Base-by-base conservation (phyloP, 2,797 vertebrate species). In the Benthosema pterotum region DNA sequence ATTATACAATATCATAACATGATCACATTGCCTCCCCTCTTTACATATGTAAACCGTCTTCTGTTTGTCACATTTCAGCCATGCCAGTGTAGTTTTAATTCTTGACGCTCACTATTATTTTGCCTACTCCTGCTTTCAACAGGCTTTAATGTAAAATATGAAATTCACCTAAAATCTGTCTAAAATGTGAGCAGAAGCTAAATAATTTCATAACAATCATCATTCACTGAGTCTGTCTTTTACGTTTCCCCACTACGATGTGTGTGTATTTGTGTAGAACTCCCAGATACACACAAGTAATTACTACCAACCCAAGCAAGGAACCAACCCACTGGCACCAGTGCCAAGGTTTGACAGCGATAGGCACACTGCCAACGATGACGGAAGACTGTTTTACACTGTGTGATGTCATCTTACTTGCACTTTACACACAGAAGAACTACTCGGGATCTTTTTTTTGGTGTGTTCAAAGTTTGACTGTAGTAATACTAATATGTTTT, bases 341-440 rank as follows among this genome's bases (percentile, higher is more conserved):
- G 74, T 84, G 78, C 75, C 85, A 84, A 83, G 87, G 85, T 88
- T 83, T 87, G 80, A 82, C 76, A 80, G 71, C 46, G 87, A 91
- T 92, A 92, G 89, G 89, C 85, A 42, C 3, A 0, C 5, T 43
- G 88, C 88, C 89, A 91, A 71, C 51, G 8, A 82, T 92, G 89
- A 92, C 83, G 56, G 63, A 72, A 84, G 63, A 16, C 43, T 2
- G 60, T 73, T 78, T 72, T 63, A 52, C 68, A 54, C 0, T 32
- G 61, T 67, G 60, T 87, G 80, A 86, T 79, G 85, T 88, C 85
- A 87, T 57, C 5, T 47, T 45, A 5, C 8, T 28, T 32, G 11
- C 16, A 32, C 18, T 52, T 13, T 52, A 52, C 5, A 46, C n/a
- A 46, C 8, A 38, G 28, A 32, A 32, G 28, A 32, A 32, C 2